phyloP scores from a whole-genome alignment of 2,888 invertebrate genomes.

The Rotaria sp. region DNA sequence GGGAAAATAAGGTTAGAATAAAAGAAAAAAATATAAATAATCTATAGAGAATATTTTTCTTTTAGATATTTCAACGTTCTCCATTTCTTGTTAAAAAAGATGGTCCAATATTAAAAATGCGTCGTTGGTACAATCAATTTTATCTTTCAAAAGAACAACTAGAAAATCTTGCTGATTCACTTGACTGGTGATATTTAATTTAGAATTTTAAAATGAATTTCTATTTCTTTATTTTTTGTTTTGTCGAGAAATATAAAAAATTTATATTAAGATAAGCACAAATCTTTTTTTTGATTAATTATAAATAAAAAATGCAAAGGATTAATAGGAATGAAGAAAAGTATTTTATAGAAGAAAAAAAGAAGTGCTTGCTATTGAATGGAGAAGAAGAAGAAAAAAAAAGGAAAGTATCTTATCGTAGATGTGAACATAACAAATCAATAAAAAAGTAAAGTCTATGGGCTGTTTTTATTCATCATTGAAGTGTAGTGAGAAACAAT shows the following conservation, averaged over 20 bases:
- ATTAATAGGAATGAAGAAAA: neutral
- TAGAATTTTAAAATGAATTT: neutral
- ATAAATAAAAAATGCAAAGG: neutral
- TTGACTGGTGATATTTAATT: neutral
- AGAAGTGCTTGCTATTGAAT: neutral
- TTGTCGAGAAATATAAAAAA: no score
- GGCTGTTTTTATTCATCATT: neutral
- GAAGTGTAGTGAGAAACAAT: neutral
- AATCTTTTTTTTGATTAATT: no score
- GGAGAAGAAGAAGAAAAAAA: neutral
- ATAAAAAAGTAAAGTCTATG: neutral
- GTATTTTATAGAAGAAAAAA: neutral
- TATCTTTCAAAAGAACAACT: constrained; percentile 62
- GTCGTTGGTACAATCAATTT: constrained; percentile 77
- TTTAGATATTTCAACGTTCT: constrained; percentile 10
- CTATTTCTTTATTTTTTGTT: neutral
- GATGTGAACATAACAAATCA: neutral
- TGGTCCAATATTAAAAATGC: constrained; percentile 65
- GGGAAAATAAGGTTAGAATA: constrained; percentile 68
- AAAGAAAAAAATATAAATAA: neutral
- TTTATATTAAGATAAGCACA: no score
- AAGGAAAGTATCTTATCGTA: neutral
- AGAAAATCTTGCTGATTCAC: neutral
- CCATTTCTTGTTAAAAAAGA: constrained; percentile 60
- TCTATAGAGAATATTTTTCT: neutral